Percentiles rank a stretch among this genome's conserved stretches.
These are phyloP conservation scores for Oryzaephilus surinamensis DNA, from an alignment of 1,140 invertebrate species.

Conservation along the genomic window DNA sequence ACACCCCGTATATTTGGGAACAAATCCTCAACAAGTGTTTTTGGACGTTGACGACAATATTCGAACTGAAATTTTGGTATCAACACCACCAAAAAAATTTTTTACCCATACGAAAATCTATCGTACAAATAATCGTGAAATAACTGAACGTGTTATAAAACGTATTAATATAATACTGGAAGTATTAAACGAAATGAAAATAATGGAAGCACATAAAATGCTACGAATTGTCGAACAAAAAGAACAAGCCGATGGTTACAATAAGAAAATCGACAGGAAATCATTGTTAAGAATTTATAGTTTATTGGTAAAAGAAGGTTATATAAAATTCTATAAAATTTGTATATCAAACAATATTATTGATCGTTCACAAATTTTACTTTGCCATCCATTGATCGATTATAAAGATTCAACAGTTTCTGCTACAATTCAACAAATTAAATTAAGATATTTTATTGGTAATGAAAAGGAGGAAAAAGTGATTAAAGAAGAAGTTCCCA, in stretches of 20 bases:
- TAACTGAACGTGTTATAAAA: conserved; percentile 4
- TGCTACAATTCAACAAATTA: conserved; percentile 49
- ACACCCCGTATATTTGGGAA: no score
- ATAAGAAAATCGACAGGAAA: conserved; percentile 49
- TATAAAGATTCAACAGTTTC: conserved; percentile 40
- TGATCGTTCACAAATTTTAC: conserved; percentile 41
- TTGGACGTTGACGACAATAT: conserved; percentile 12
- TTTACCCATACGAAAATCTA: not conserved
- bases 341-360: conserved; percentile 39
- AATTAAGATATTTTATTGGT: conserved; percentile 44
- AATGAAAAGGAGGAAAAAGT: not conserved
- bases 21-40: conserved; percentile 7
- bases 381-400: conserved; percentile 46
- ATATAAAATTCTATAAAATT: conserved; percentile 49
- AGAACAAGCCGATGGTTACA: conserved; percentile 41
- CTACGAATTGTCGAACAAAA: conserved; percentile 41
- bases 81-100: conserved; percentile 11
- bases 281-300: conserved; percentile 47
- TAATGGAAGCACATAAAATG: conserved; percentile 46
- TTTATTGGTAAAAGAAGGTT: conserved; percentile 44
- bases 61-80: conserved; percentile 9
- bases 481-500: conserved; percentile 9
- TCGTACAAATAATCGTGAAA: not conserved
- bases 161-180: conserved; percentile 51
- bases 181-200: conserved; percentile 43